These are phyloP conservation scores for Eudyptes chrysolophus DNA, from an alignment of 2,113 vertebrate species.

Conservation along the genomic window DNA sequence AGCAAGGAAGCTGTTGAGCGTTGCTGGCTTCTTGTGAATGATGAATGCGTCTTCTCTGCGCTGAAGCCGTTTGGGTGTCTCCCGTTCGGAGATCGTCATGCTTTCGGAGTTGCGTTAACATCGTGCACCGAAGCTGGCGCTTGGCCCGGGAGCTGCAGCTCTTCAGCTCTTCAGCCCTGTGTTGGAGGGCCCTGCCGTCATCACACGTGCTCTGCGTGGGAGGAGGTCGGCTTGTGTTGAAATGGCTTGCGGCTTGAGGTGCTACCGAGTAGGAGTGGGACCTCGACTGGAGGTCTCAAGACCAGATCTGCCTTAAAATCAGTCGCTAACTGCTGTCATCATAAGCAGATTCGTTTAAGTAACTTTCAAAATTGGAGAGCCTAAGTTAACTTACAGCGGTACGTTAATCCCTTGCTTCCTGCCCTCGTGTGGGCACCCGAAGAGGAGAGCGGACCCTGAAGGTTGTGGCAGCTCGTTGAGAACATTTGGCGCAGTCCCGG, in stretches of 20 bases:
- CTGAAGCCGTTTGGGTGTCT: background rate
- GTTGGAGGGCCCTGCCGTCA: background rate
- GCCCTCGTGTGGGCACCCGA: fast-evolving
- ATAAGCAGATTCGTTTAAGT: background rate
- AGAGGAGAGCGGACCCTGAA: fast-evolving
- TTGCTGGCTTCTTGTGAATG: background rate
- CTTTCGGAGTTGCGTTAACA: background rate
- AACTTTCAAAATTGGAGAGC: background rate
- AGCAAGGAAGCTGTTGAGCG: fast-evolving
- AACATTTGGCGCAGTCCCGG: background rate
- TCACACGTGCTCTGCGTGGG: fast-evolving
- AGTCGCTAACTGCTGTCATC: background rate
- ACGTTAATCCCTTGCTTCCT: fast-evolving
- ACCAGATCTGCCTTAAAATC: background rate
- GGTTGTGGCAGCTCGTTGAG: background rate
- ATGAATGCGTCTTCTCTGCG: fast-evolving
- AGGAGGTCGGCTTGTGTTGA: background rate
- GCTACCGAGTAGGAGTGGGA: background rate
- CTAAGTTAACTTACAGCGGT: background rate
- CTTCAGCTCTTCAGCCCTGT: background rate
- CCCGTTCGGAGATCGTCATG: background rate
- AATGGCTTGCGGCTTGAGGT: background rate
- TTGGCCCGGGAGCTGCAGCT: background rate
- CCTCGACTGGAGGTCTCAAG: background rate
- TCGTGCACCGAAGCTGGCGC: background rate